phyloP scores from a whole-genome alignment of 2,888 invertebrate species.

The Oxycera nigricornis region DNA sequence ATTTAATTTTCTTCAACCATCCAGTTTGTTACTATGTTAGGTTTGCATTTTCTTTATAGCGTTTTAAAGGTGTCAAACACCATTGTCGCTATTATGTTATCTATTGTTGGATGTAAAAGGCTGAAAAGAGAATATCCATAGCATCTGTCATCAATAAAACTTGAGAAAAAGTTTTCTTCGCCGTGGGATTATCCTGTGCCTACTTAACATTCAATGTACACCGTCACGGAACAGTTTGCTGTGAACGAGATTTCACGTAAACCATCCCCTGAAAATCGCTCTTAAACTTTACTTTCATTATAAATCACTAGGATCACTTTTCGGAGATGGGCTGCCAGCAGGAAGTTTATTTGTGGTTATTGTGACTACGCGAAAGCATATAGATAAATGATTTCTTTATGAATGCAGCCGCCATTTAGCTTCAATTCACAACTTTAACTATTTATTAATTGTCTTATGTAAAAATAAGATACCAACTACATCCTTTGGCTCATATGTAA shows the following conservation, averaged over 20 bases:
- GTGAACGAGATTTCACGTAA: conserved; percentile 37
- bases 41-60: not conserved
- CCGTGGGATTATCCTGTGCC: conserved; percentile 9
- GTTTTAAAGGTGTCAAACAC: not conserved
- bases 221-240: conserved; percentile 29
- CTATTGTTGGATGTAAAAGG: not conserved
- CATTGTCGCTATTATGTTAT: not conserved
- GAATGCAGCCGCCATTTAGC: too few relatives aligned
- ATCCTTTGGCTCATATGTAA: too few relatives aligned
- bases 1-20: too few relatives aligned
- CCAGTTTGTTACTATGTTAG: too few relatives aligned
- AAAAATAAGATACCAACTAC: too few relatives aligned
- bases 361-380: too few relatives aligned
- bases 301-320: not conserved
- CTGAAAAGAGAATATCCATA: not conserved
- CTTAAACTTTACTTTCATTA: conserved; percentile 14
- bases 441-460: too few relatives aligned
- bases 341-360: too few relatives aligned
- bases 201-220: conserved; percentile 39
- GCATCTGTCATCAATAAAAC: not conserved
- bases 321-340: not conserved
- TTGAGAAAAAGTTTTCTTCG: not conserved
- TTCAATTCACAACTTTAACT: too few relatives aligned
- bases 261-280: not conserved
- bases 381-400: too few relatives aligned